phyloP scores from a whole-genome alignment of 2,888 invertebrate species.

The Habroteleia sp. region DNA sequence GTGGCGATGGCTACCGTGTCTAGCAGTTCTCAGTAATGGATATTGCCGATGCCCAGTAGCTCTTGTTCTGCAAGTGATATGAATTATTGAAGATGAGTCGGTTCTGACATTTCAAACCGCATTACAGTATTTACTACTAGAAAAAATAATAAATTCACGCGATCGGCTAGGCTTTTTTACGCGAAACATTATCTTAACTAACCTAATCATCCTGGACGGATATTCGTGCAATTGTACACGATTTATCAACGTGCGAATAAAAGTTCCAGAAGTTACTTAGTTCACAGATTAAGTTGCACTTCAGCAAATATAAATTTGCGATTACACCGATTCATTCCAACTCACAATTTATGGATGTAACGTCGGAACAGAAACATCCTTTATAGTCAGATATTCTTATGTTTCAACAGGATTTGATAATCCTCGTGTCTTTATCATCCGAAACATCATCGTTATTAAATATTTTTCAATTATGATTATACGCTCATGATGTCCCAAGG shows the following conservation, averaged over 20 bases:
- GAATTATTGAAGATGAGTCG: conserved; percentile 40
- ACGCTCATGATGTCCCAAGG: no score
- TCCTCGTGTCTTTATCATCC: no score
- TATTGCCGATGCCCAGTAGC: conserved; percentile 38
- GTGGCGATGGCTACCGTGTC: conserved; percentile 39
- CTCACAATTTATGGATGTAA: no score
- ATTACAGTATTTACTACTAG: conserved; percentile 5
- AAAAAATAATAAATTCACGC: conserved; percentile 37
- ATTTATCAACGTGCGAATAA: conserved; percentile 18
- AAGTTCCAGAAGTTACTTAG: conserved; percentile 3
- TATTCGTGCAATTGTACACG: conserved; percentile 5
- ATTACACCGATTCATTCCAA: no score
- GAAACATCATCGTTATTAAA: no score
- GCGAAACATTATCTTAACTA: conserved; percentile 17
- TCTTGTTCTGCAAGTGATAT: conserved; percentile 49
- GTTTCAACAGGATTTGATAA: no score
- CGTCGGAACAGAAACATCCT: no score
- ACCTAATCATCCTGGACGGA: conserved; percentile 17
- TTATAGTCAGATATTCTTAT: no score
- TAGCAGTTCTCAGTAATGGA: conserved; percentile 54
- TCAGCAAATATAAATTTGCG: no score
- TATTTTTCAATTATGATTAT: no score
- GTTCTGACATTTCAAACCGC: conserved; percentile 53
- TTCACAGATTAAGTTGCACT: background rate
- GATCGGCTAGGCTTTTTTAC: conserved; percentile 13